Percentiles rank a stretch among this genome's conserved stretches.
Evolutionary conservation across 1,140 invertebrate species (phyloP).

Genomic region (Semibalanus balanoides): DNA sequence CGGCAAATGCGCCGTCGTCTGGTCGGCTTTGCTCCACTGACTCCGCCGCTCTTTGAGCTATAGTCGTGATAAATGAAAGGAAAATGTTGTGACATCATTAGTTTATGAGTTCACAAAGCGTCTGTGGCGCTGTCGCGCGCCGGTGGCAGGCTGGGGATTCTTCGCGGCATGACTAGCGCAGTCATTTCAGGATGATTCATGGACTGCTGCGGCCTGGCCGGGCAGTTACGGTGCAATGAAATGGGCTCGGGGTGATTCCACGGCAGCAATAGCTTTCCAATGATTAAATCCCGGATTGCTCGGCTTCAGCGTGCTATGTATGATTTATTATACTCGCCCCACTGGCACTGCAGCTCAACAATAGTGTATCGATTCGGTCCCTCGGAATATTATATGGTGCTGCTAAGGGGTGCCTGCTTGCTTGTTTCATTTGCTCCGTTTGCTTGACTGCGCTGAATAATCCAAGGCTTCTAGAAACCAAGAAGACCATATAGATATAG

Average conservation of each 20-base stretch:
- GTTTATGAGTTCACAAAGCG: neutral
- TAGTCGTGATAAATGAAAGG: neutral
- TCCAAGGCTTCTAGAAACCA: no score
- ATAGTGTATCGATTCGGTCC: no score
- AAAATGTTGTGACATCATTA: slow-evolving; percentile 2
- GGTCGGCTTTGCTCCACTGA: neutral
- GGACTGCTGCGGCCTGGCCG: neutral
- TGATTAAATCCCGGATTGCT: neutral
- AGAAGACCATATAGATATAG: no score
- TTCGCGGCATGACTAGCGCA: neutral
- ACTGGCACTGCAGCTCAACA: no score
- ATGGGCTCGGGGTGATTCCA: neutral
- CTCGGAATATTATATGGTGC: no score
- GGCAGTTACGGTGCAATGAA: neutral
- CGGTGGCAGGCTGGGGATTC: neutral
- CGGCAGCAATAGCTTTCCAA: neutral
- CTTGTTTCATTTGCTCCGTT: no score
- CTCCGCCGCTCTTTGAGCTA: neutral
- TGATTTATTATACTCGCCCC: no score
- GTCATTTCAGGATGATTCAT: neutral
- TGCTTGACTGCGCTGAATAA: no score
- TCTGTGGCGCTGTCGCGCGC: no score
- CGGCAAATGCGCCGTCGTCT: no score
- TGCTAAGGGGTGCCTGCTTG: no score
- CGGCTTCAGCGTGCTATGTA: neutral